phyloP scores from a whole-genome alignment of 2,888 invertebrate genomes.

The Chymomyza caudatula region DNA sequence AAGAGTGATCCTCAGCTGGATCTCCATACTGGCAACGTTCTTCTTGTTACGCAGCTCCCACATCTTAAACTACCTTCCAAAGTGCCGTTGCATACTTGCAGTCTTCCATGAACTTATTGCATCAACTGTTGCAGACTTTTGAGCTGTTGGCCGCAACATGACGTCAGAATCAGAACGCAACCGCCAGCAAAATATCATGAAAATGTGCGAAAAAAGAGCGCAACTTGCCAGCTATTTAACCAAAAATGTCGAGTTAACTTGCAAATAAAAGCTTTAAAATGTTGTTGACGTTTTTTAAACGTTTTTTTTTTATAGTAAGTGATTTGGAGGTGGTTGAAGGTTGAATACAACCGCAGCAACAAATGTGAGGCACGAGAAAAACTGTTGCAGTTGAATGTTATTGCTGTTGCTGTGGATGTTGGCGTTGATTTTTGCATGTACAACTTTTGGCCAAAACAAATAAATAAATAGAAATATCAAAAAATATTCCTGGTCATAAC shows the following conservation, averaged over 20 bases:
- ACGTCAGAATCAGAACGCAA: neutral
- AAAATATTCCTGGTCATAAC: constrained; percentile 7
- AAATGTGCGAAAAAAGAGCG: constrained; percentile 4
- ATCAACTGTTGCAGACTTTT: constrained; percentile 22
- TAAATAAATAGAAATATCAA: constrained; percentile 1
- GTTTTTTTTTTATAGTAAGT: neutral
- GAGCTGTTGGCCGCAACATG: neutral
- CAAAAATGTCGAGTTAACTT: neutral
- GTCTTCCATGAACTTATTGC: neutral
- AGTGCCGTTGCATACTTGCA: neutral
- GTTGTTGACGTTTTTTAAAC: constrained; percentile 16
- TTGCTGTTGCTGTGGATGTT: too few relatives aligned
- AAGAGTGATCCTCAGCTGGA: too few relatives aligned
- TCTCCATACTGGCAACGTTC: too few relatives aligned
- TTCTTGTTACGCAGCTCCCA: too few relatives aligned
- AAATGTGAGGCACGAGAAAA: neutral
- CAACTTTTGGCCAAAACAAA: neutral
- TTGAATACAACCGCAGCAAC: neutral
- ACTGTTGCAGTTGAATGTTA: neutral
- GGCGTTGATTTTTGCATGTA: neutral
- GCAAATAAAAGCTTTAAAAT: constrained; percentile 13
- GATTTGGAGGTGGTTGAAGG: neutral
- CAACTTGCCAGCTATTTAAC: neutral
- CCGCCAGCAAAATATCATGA: constrained; percentile 17
- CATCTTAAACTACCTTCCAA: too few relatives aligned